Base-by-base conservation (phyloP, 2,797 vertebrate species). In the Crypturellus tataupa region DNA sequence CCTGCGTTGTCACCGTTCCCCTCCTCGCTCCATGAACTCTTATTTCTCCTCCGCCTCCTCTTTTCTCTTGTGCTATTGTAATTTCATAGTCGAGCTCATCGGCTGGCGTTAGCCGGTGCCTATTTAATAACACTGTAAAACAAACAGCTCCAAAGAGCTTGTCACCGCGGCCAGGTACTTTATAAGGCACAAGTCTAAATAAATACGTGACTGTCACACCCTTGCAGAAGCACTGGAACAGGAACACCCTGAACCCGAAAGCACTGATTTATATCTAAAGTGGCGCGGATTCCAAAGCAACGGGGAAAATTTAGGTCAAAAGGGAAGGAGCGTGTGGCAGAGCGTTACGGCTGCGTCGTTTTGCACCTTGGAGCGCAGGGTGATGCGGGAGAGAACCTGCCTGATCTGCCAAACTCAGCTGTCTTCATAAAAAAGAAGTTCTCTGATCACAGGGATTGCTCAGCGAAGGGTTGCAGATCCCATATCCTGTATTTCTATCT, bases 141-240 rank as follows among this genome's bases (percentile, higher is more conserved):
- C 82, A 94, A 97, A 94, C 89, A 94, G 42, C 49, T 44, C 70
- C 17, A 55, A 77, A 86, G 79, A 85, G 72, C 92, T 87, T 94
- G 85, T 90, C 80, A 71, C 73, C 4, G 0, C 77, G 90, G 80
- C 73, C 77, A 13, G 77, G 70, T 60, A 39, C 91, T 96, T 95
- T 91, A 55, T 49, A 89, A 92, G 51, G 89, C 80, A 91, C 60
- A 58, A 89, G 87, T 81, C 89, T 93, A 91, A 93, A 95, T 93
- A 96, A 96, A 96, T 84, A 93, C 31, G 67, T 60, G 84, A 89
- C 70, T 64, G 73, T 88, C 92, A 94, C 94, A 94, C 94, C 91
- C 91, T 92, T 91, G 80, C 4, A 59, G 59, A 81, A 93, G 73
- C 1, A 4, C 84, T 93, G 86, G 80, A 86, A 84, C 67, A 84